Evolutionary conservation across 2,888 invertebrate species (phyloP).

Genomic region (Nomada ruficornis): DNA sequence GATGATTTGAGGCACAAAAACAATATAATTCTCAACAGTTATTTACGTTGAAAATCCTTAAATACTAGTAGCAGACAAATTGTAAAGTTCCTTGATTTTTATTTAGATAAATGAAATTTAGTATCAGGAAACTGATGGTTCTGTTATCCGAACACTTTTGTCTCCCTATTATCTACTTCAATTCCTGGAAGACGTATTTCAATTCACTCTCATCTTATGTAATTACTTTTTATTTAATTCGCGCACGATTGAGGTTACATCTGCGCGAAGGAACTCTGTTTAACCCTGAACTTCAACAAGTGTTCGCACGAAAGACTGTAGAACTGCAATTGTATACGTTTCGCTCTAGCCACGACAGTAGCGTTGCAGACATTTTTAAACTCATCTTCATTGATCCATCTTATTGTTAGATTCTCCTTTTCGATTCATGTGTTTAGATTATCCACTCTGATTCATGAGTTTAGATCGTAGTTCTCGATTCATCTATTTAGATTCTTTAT

Average conservation of each 20-base stretch:
- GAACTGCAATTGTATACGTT: not conserved
- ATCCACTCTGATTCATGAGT: no score
- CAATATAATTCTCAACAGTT: no score
- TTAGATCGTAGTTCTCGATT: no score
- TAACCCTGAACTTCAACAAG: slow-evolving; percentile 25
- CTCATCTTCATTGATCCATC: not conserved
- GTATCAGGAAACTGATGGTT: no score
- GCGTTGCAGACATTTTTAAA: not conserved
- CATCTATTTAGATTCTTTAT: no score
- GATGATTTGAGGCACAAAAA: no score
- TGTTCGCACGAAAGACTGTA: not conserved
- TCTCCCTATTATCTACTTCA: not conserved
- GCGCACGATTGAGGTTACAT: slow-evolving; percentile 21
- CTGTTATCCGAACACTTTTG: not conserved
- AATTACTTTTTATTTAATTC: slow-evolving; percentile 38
- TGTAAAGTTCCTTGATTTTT: not conserved
- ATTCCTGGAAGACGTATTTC: slow-evolving; percentile 35
- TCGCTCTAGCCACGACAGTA: not conserved
- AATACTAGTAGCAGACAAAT: no score
- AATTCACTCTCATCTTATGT: slow-evolving; percentile 20
- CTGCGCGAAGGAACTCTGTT: slow-evolving; percentile 7
- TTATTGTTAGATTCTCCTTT: no score
- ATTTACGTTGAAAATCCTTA: no score
- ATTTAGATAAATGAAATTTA: no score
- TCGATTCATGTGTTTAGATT: no score